Conservation (phyloP, 2,797 vertebrate genomes). For the Enteromius treurensis region DNA sequence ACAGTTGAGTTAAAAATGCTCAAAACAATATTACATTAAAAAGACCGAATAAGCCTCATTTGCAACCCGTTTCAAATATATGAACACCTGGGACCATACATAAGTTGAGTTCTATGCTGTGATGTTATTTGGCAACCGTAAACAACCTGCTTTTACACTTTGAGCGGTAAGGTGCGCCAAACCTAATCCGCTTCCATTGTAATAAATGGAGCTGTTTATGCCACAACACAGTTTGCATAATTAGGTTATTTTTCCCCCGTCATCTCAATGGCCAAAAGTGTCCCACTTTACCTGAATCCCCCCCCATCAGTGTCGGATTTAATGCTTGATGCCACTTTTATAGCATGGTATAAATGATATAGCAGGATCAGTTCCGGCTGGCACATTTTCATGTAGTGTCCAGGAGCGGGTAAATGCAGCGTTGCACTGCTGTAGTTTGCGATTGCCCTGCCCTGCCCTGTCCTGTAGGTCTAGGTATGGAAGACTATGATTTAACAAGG, state of each 20-base stretch:
- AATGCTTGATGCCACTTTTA: background rate
- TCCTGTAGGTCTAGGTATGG: slow-evolving; percentile 45
- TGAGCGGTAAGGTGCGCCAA: background rate
- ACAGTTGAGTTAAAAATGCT: slow-evolving; percentile 1
- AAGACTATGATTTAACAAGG: slow-evolving; percentile 47
- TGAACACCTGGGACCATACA: slow-evolving; percentile 11
- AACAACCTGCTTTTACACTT: background rate
- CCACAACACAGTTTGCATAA: background rate
- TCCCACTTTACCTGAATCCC: background rate
- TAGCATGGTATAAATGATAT: slow-evolving; percentile 10
- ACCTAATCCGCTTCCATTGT: background rate
- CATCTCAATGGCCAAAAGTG: background rate
- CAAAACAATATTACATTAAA: background rate
- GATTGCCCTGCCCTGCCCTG: slow-evolving; percentile 10
- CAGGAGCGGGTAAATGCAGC: background rate
- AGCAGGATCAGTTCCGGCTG: slow-evolving; percentile 1
- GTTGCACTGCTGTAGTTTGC: background rate
- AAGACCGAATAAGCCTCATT: background rate
- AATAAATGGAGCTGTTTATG: slow-evolving; percentile 12
- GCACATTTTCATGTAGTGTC: background rate
- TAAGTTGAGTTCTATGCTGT: background rate
- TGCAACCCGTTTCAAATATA: background rate
- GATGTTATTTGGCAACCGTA: background rate
- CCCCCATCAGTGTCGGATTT: background rate
- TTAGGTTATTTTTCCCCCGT: background rate